A percentile compares a stretch with the other conserved stretches of the same genome.
Conservation (phyloP, 2,797 vertebrate species). For the Brachyalestes nurse region DNA sequence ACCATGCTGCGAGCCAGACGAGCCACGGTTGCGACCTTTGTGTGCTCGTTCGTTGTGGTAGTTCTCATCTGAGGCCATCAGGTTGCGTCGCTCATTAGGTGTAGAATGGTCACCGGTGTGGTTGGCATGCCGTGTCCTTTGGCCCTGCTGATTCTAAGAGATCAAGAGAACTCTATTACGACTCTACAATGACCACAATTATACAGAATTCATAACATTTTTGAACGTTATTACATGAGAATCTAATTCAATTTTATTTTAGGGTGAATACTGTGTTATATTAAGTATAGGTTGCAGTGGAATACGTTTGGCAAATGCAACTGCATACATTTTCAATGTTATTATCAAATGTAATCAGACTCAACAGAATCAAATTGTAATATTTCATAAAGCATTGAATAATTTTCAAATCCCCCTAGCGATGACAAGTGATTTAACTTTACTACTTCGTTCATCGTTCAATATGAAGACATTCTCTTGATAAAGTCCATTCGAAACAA, state of each 20-base stretch:
- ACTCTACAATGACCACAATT: not conserved
- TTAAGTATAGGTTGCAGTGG: no score
- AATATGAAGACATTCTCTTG: not conserved
- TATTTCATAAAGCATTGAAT: no score
- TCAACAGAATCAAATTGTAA: no score
- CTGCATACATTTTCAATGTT: no score
- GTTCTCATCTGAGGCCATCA: slow-evolving; percentile 92
- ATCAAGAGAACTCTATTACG: slow-evolving; percentile 23
- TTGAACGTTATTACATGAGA: not conserved
- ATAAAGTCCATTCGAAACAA: not conserved
- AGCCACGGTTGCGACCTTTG: slow-evolving; percentile 94
- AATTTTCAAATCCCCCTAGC: no score
- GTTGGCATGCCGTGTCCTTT: slow-evolving; percentile 90
- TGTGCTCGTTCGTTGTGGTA: slow-evolving; percentile 93
- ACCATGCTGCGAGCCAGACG: slow-evolving; percentile 91
- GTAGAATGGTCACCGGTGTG: slow-evolving; percentile 89
- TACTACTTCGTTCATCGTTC: not conserved
- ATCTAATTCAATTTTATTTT: no score
- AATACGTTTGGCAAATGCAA: no score
- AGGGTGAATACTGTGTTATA: no score
- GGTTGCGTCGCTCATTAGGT: slow-evolving; percentile 89
- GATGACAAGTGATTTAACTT: not conserved
- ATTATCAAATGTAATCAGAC: no score
- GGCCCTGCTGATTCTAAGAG: slow-evolving; percentile 80
- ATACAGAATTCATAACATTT: not conserved